Evolutionary conservation across 23 tunicate species (phyloP), one percentile per base, ranked within the genome.

Genomic region (Clavelina lepadiformis): DNA sequence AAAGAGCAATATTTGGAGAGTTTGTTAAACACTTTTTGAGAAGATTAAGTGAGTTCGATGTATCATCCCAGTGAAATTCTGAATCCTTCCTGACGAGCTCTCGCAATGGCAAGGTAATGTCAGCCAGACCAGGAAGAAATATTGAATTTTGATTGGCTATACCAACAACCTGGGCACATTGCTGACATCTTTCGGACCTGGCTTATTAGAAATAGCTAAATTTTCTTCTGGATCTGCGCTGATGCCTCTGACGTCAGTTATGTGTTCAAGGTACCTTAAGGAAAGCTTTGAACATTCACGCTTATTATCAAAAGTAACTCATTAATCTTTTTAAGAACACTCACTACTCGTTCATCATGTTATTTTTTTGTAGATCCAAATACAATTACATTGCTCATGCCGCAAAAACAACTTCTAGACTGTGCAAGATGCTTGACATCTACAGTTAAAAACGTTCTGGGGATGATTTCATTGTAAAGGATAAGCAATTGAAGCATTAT

Each of bases 401-500:
- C 22, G 22, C 69, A 63, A 3, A 6, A 19, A 63, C 69, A 8
- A 50, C 69, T 36, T 50, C 27, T 5, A 63, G 3, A 6, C 59
- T 7, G 6, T 53, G 21, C 59, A 53, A 25, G 22, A 63, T 15
- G 6, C 21, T 3, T 21, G 51, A 61, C 80, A 74, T 74, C 22
- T 31, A 46, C 5, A 38, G 35, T 30, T 74, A 70, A 33, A 61
- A 74, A 47, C 45, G 69, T 36, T 74, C 80, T 4, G 80, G 80
- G 3, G 82, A 52, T 6, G 54, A 65, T 2, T 31, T 26, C 6
- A 76, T 65, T 23, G 73, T 73, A 35, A 76, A 76, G 7, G 73
- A 52, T 36, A 76, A 26, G 27, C 80, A 32, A 28, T 76, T 65
- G 54, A 76, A 76, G 54, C 73, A 76, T 65, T 30, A 76, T 22